These are phyloP conservation scores for Azorinus chamasolen DNA, from an alignment of 2,888 invertebrate species.

Conservation along the genomic window DNA sequence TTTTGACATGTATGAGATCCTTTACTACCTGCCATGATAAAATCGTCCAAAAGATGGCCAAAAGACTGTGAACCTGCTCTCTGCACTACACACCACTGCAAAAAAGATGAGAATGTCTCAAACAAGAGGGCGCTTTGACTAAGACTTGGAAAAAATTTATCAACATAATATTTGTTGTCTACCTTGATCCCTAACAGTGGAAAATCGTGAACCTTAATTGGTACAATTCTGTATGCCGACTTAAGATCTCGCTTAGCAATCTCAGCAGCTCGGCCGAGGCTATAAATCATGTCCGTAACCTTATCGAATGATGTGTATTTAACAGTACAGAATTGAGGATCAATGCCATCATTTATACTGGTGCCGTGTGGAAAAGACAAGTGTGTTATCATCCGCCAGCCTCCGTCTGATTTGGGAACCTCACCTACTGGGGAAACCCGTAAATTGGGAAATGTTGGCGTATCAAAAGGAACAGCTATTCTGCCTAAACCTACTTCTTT, in stretches of 20 bases:
- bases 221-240: constrained; percentile 16
- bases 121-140: constrained; percentile 29
- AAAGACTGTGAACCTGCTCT: constrained; percentile 14
- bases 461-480: constrained; percentile 1
- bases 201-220: constrained; percentile 11
- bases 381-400: constrained; percentile 23
- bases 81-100: constrained; percentile 21
- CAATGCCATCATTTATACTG: constrained; percentile 18
- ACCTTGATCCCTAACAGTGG: constrained; percentile 23
- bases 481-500: background rate
- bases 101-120: constrained; percentile 24
- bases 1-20: constrained; percentile 2
- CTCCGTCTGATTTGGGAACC: constrained; percentile 10
- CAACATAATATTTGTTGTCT: constrained; percentile 28
- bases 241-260: constrained; percentile 44
- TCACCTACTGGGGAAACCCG: constrained; percentile 16
- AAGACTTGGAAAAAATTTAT: constrained; percentile 18
- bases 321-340: constrained; percentile 5
- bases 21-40: constrained; percentile 9
- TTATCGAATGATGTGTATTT: constrained; percentile 16
- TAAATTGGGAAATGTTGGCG: constrained; percentile 2
- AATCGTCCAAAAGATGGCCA: constrained; percentile 36
- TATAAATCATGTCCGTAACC: background rate
- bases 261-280: background rate
- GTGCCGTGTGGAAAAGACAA: constrained; percentile 15